Evolutionary conservation across 1,140 invertebrate genomes (phyloP).

Genomic region (Euura saliciscinereae): DNA sequence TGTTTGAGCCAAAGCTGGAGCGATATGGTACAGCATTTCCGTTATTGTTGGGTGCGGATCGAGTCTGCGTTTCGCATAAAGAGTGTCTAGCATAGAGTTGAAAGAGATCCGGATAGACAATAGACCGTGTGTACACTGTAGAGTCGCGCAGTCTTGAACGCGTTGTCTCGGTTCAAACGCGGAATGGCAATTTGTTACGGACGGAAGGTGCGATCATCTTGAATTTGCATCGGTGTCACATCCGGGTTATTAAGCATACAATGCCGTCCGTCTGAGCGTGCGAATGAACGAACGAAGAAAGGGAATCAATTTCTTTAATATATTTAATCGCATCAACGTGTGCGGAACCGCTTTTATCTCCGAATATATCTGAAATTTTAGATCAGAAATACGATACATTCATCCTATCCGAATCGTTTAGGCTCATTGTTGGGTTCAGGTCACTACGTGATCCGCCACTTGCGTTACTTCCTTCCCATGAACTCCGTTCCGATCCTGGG

Average conservation of each 20-base stretch:
- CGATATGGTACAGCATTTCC: too few species aligned
- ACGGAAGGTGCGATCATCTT: background rate
- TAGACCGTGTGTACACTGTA: background rate
- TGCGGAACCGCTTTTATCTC: too few species aligned
- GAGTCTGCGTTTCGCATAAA: too few species aligned
- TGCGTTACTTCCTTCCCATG: conserved; percentile 6
- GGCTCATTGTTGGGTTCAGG: background rate
- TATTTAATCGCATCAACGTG: too few species aligned
- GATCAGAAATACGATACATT: too few species aligned
- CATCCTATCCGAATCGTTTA: background rate
- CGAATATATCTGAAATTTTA: too few species aligned
- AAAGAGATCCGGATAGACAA: background rate
- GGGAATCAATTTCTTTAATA: too few species aligned
- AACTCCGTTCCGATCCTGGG: background rate
- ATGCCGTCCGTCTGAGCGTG: background rate
- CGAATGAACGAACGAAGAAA: background rate
- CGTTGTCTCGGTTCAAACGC: background rate
- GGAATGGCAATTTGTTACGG: background rate
- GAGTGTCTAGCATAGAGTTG: too few species aligned
- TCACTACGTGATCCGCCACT: background rate
- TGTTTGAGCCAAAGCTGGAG: too few species aligned
- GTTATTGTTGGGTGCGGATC: too few species aligned
- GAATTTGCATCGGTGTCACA: conserved; percentile 15
- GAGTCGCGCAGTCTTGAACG: background rate
- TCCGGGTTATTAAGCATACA: conserved; percentile 14